Percentiles rank a stretch among this genome's conserved stretches.
Conservation (phyloP, 64 coral and sea anemone species). For the Montipora capricornis region DNA sequence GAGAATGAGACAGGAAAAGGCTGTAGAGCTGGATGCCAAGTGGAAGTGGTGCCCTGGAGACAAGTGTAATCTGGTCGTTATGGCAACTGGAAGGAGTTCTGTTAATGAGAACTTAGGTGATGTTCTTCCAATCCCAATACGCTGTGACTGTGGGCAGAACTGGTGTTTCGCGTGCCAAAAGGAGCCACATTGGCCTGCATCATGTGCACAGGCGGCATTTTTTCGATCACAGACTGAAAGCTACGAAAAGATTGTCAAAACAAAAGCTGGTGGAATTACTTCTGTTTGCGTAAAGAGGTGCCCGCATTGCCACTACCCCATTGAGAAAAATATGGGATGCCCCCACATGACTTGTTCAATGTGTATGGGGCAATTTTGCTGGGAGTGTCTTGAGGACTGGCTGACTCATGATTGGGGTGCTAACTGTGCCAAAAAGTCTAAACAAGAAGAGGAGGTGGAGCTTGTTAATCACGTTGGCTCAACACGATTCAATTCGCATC, state of each 20-base stretch:
- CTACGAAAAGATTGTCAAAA: constrained; percentile 4
- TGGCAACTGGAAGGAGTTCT: neutral
- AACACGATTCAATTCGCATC: constrained; percentile 60
- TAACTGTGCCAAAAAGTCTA: neutral
- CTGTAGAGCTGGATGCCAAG: constrained; percentile 36
- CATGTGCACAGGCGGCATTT: constrained; percentile 68
- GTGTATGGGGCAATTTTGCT: constrained; percentile 71
- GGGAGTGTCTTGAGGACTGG: constrained; percentile 68
- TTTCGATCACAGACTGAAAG: constrained; percentile 62
- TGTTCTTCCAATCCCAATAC: constrained; percentile 54
- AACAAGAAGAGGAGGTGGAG: constrained; percentile 72
- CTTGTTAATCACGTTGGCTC: constrained; percentile 50
- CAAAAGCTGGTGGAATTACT: constrained; percentile 61
- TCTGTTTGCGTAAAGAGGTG: constrained; percentile 69
- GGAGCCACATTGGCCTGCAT: constrained; percentile 91
- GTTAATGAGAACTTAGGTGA: no score
- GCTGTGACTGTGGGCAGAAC: constrained; percentile 62
- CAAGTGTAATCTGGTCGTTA: constrained; percentile 55
- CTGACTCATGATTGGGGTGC: neutral
- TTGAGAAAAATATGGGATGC: constrained; percentile 78
- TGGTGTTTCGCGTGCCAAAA: constrained; percentile 92
- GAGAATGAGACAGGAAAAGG: constrained; percentile 19
- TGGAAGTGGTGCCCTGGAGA: constrained; percentile 70
- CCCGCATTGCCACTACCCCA: constrained; percentile 67
- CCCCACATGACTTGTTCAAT: constrained; percentile 71